phyloP scores from a whole-genome alignment of 2,888 invertebrate species.

The Gastracanthus pulcherrimus region DNA sequence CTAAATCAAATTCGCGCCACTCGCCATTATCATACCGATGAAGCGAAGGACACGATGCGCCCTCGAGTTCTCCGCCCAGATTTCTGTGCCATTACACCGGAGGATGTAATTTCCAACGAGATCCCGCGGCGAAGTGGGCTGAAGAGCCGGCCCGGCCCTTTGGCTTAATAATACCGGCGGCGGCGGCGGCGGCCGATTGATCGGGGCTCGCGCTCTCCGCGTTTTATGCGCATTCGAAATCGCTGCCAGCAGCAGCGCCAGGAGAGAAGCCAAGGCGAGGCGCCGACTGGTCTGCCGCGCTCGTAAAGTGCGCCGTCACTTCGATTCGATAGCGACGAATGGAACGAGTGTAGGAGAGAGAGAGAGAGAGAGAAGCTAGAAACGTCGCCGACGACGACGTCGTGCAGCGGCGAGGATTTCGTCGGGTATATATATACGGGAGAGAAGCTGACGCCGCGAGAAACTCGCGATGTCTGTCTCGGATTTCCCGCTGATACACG shows the following conservation, averaged over 20 bases:
- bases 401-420: constrained; percentile 17
- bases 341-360: too few relatives aligned
- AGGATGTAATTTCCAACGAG: background rate
- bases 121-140: constrained; percentile 6
- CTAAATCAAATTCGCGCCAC: too few relatives aligned
- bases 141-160: background rate
- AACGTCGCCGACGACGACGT: background rate
- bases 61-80: too few relatives aligned
- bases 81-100: too few relatives aligned
- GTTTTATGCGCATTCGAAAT: constrained; percentile 52
- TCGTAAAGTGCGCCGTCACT: constrained; percentile 50
- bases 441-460: constrained; percentile 35
- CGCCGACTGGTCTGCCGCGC: background rate
- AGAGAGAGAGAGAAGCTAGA: constrained; percentile 19
- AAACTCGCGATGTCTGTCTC: constrained; percentile 24
- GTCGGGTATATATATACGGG: background rate
- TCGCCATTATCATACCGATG: too few relatives aligned
- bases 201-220: too few relatives aligned
- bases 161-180: constrained; percentile 22
- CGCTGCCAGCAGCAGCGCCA: background rate
- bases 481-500: too few relatives aligned
- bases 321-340: constrained; percentile 26
- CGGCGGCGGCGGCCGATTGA: constrained; percentile 10
- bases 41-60: too few relatives aligned
- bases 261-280: background rate